Percentiles rank a stretch among this genome's conserved stretches.
Conservation (phyloP, 1,140 invertebrate species). For the Halesus radiatus region DNA sequence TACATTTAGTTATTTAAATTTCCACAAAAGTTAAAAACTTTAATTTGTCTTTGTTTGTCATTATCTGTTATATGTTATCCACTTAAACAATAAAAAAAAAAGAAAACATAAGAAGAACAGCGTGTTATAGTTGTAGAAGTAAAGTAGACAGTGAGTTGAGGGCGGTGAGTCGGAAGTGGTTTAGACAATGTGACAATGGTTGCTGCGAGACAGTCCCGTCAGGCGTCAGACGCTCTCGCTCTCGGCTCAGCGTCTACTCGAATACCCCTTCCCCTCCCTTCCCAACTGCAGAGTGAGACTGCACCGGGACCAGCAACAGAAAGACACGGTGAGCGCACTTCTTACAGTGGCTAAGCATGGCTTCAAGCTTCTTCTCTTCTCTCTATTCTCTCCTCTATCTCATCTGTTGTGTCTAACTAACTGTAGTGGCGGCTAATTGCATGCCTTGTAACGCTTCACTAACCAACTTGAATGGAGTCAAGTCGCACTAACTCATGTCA, state of each 20-base stretch:
- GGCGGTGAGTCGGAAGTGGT: neutral
- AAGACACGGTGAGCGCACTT: constrained; percentile 53
- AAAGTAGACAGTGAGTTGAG: neutral
- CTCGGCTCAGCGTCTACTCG: constrained; percentile 7
- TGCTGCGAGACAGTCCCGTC: neutral
- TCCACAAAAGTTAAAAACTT: neutral
- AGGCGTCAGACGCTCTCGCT: neutral
- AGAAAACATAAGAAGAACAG: constrained; percentile 18
- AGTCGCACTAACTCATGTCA: constrained; percentile 63
- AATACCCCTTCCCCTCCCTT: constrained; percentile 20
- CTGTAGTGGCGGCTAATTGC: constrained; percentile 40
- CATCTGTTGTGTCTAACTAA: constrained; percentile 35
- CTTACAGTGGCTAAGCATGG: constrained; percentile 56
- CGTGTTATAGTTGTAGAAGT: constrained; percentile 34
- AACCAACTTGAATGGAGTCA: constrained; percentile 63
- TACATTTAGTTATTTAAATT: constrained; percentile 5
- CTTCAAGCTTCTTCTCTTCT: constrained; percentile 45
- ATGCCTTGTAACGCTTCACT: constrained; percentile 59
- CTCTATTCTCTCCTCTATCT: constrained; percentile 18
- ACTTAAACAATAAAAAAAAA: constrained; percentile 18
- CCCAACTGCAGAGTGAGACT: constrained; percentile 17
- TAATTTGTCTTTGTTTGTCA: constrained; percentile 10
- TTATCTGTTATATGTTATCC: constrained; percentile 22
- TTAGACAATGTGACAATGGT: neutral
- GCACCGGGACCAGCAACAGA: constrained; percentile 1